A percentile compares a stretch with the other conserved stretches of the same genome.
phyloP scores from a whole-genome alignment of 2,888 invertebrate species.

The Seladonia tumulorum region DNA sequence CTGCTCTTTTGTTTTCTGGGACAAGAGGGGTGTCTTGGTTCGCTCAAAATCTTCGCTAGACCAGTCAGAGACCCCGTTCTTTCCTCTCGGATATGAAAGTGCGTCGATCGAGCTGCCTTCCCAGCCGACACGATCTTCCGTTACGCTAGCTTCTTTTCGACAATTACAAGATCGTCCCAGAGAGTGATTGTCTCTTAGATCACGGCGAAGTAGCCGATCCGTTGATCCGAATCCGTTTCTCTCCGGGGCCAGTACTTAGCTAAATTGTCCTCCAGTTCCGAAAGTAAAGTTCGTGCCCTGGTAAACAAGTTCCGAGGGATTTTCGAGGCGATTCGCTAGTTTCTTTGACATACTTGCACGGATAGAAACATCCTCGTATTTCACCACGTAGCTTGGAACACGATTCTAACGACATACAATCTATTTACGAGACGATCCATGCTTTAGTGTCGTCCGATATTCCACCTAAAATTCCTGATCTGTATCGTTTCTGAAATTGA shows the following conservation, averaged over 20 bases:
- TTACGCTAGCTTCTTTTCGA: conserved; percentile 21
- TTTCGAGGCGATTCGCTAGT: neutral
- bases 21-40: conserved; percentile 78
- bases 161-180: conserved; percentile 38
- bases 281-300: conserved; percentile 14
- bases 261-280: conserved; percentile 25
- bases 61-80: conserved; percentile 51
- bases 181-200: conserved; percentile 45
- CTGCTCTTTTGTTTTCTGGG: conserved; percentile 80
- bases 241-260: conserved; percentile 16
- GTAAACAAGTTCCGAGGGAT: conserved; percentile 13
- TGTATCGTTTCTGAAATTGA: neutral
- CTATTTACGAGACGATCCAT: neutral
- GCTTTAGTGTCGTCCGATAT: neutral
- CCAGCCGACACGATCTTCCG: conserved; percentile 27
- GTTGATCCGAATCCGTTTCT: conserved; percentile 8
- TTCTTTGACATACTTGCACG: neutral
- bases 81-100: conserved; percentile 37
- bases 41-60: conserved; percentile 71
- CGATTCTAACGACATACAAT: neutral
- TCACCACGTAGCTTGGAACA: neutral
- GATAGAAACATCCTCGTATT: neutral
- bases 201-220: neutral
- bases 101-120: conserved; percentile 48
- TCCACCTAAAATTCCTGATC: neutral